Conservation (phyloP, 2,888 invertebrate species). For the Holacanthella duospinosa region DNA sequence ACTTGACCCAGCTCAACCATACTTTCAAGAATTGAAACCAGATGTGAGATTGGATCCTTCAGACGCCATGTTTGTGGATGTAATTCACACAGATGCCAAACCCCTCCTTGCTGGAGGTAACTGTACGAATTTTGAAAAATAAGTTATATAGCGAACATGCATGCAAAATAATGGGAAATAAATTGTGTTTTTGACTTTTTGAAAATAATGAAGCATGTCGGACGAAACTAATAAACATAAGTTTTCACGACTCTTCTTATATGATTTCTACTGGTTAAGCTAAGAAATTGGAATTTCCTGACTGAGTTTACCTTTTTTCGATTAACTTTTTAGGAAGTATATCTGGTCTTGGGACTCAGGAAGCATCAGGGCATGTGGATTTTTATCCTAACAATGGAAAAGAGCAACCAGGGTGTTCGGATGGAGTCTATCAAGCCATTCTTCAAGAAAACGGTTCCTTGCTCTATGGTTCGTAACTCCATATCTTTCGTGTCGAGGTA, state of each 20-base stretch:
- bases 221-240: too few species aligned
- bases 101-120: slow-evolving; percentile 38
- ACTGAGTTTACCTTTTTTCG: too few species aligned
- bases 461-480: slow-evolving; percentile 46
- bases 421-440: slow-evolving; percentile 54
- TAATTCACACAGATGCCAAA: slow-evolving; percentile 41
- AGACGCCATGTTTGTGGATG: slow-evolving; percentile 40
- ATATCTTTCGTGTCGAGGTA: neutral
- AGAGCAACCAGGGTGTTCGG: slow-evolving; percentile 60
- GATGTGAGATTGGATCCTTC: slow-evolving; percentile 39
- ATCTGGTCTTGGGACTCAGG: slow-evolving; percentile 63
- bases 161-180: neutral
- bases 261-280: slow-evolving; percentile 5
- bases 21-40: slow-evolving; percentile 39
- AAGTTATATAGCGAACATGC: neutral
- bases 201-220: too few species aligned
- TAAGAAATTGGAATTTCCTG: neutral
- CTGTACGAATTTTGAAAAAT: neutral
- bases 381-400: slow-evolving; percentile 80
- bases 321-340: slow-evolving; percentile 18
- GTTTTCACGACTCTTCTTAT: too few species aligned
- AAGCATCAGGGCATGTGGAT: slow-evolving; percentile 76
- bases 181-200: neutral
- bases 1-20: slow-evolving; percentile 41
- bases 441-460: slow-evolving; percentile 54